phyloP scores from a whole-genome alignment of 2,888 invertebrate genomes.

The Lysandra coridon region DNA sequence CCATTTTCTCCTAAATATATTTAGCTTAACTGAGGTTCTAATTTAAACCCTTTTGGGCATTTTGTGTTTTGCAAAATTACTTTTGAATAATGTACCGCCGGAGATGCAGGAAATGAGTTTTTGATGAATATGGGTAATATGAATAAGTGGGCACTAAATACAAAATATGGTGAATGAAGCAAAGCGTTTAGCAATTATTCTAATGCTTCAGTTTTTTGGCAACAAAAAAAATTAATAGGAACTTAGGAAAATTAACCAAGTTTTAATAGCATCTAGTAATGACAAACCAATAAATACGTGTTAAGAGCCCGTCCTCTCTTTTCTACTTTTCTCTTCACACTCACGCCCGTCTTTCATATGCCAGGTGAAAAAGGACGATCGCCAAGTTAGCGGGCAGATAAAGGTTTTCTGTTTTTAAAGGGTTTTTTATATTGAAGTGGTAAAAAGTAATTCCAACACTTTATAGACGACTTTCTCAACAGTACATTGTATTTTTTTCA shows the following conservation, averaged over 20 bases:
- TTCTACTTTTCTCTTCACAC: no score
- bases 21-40: background rate
- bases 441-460: no score
- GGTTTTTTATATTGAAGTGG: no score
- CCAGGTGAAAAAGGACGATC: no score
- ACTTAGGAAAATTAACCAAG: background rate
- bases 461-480: no score
- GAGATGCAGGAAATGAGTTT: constrained; percentile 30
- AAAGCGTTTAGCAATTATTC: background rate
- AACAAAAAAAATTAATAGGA: background rate
- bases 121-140: constrained; percentile 18
- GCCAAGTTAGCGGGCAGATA: no score
- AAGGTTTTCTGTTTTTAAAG: no score
- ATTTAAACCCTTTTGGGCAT: constrained; percentile 14
- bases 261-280: background rate
- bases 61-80: constrained; percentile 20
- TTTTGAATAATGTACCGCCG: constrained; percentile 26
- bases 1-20: background rate
- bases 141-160: constrained; percentile 11
- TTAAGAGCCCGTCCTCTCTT: no score
- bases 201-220: background rate
- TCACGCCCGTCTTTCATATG: no score
- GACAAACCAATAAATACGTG: no score
- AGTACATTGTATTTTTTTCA: no score
- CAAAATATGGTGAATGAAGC: background rate